These are phyloP conservation scores for Teleogryllus occipitalis DNA, from an alignment of 1,140 invertebrate species.

Conservation along the genomic window DNA sequence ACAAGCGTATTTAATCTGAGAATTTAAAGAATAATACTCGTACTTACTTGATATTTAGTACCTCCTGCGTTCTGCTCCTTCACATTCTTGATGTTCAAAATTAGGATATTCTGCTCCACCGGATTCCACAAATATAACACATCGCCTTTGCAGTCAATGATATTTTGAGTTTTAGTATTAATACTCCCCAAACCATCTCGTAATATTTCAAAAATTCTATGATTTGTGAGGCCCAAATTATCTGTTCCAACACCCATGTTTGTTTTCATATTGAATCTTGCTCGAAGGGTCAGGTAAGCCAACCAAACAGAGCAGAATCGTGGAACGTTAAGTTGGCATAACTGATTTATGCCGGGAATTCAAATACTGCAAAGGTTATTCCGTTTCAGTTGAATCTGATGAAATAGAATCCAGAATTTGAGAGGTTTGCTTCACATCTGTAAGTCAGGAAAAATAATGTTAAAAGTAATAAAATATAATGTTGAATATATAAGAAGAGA, in stretches of 20 bases:
- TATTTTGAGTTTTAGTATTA: not conserved
- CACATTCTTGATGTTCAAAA: not conserved
- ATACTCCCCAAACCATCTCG: not conserved
- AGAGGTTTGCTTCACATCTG: no score
- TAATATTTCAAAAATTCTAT: not conserved
- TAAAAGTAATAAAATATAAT: no score
- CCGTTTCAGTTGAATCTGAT: no score
- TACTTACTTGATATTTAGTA: no score
- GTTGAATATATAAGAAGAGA: no score
- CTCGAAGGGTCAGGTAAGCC: not conserved
- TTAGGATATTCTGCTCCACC: not conserved
- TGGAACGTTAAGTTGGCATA: not conserved
- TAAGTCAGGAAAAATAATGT: no score
- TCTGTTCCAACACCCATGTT: not conserved
- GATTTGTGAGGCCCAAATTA: not conserved
- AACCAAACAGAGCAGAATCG: not conserved
- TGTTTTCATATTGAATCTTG: not conserved
- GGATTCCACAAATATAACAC: not conserved
- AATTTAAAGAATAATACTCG: no score
- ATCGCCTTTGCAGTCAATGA: not conserved
- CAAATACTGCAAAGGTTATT: not conserved
- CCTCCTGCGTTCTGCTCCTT: no score
- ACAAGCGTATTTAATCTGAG: no score
- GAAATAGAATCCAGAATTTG: no score
- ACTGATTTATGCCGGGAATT: not conserved